Evolutionary conservation across 2,888 invertebrate species (phyloP).

Genomic region (Malachius bipustulatus): DNA sequence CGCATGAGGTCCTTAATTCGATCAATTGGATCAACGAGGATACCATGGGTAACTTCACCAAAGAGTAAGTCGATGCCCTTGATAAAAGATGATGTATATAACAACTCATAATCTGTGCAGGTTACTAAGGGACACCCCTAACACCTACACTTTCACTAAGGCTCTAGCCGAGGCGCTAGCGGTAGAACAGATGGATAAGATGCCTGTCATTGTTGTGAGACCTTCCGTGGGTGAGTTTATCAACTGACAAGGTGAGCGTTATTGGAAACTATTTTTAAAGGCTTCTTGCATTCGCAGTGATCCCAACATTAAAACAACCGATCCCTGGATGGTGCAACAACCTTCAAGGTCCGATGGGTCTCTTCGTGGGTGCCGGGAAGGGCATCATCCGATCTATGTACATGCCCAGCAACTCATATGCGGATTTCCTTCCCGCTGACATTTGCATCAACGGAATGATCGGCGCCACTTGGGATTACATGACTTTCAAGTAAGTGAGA

Average conservation of each 20-base stretch:
- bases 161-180: slow-evolving; percentile 77
- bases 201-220: slow-evolving; percentile 71
- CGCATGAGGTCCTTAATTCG: slow-evolving; percentile 22
- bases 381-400: slow-evolving; percentile 79
- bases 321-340: slow-evolving; percentile 84
- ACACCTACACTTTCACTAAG: slow-evolving; percentile 90
- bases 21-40: slow-evolving; percentile 24
- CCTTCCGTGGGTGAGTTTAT: slow-evolving; percentile 62
- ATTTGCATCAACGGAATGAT: slow-evolving; percentile 67
- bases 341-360: slow-evolving; percentile 78
- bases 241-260: not conserved
- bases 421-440: slow-evolving; percentile 69
- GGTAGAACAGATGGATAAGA: slow-evolving; percentile 57
- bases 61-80: slow-evolving; percentile 21
- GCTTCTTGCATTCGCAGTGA: slow-evolving; percentile 46
- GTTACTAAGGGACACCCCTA: slow-evolving; percentile 64
- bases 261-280: not conserved
- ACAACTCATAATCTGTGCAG: slow-evolving; percentile 35
- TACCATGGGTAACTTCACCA: slow-evolving; percentile 18
- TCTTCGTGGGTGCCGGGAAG: slow-evolving; percentile 69
- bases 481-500: slow-evolving; percentile 13
- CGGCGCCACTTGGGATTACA: slow-evolving; percentile 52
- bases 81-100: too few species aligned
- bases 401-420: slow-evolving; percentile 47
- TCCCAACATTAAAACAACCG: slow-evolving; percentile 65